Evolutionary conservation across 2,113 vertebrate genomes (phyloP).

Genomic region (Poecilia latipinna): DNA sequence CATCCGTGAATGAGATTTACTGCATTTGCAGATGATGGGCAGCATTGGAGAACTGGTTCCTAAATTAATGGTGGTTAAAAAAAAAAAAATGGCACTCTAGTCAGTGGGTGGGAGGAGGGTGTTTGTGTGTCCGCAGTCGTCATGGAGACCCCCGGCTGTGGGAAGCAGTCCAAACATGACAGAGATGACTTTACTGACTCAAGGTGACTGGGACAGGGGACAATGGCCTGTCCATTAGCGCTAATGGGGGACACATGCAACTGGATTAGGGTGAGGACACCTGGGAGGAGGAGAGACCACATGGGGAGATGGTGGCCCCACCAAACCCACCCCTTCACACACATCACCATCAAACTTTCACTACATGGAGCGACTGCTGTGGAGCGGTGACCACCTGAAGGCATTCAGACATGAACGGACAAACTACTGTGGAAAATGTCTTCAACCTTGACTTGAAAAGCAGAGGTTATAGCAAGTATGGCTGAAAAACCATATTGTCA

Average conservation of each 20-base stretch:
- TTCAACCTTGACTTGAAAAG: too few relatives aligned
- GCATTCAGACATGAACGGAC: neutral
- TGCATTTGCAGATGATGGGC: neutral
- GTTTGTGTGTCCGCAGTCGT: constrained; percentile 39
- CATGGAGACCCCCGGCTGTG: constrained; percentile 74
- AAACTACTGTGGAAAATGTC: too few relatives aligned
- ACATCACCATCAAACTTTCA: constrained; percentile 61
- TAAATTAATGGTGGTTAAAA: neutral
- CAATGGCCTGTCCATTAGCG: constrained; percentile 75
- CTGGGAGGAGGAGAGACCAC: constrained; percentile 71
- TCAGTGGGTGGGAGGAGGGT: constrained; percentile 27
- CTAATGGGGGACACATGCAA: constrained; percentile 81
- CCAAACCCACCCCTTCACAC: constrained; percentile 6
- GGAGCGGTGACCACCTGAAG: neutral
- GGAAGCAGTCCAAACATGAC: constrained; percentile 79
- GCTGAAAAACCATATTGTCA: too few relatives aligned
- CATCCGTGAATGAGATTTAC: neutral
- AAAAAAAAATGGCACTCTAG: neutral
- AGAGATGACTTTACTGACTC: constrained; percentile 71
- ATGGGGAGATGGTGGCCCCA: constrained; percentile 66
- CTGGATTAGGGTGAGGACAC: constrained; percentile 77
- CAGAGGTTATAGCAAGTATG: too few relatives aligned
- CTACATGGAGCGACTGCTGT: constrained; percentile 28
- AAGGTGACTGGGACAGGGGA: constrained; percentile 71
- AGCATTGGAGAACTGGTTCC: neutral